Conservation (phyloP, 1,140 invertebrate species). For the Drosophila persimilis region DNA sequence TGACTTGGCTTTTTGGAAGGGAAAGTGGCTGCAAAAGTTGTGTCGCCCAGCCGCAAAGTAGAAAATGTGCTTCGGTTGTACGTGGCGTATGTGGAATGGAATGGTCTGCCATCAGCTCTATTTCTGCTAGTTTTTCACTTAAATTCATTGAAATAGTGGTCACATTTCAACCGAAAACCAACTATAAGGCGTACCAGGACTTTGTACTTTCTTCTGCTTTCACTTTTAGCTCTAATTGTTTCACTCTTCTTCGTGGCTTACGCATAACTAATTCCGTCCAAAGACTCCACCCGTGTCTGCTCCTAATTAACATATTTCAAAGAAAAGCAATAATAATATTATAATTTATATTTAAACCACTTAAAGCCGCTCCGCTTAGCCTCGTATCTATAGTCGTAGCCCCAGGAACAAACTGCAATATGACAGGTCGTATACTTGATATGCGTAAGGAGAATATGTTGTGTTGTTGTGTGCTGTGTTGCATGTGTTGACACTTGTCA, state of each 20-base stretch:
- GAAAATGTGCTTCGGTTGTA: conserved; percentile 24
- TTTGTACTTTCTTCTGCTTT: too few relatives aligned
- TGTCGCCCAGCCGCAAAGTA: conserved; percentile 32
- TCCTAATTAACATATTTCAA: too few relatives aligned
- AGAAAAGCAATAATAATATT: too few relatives aligned
- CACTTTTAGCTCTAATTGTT: too few relatives aligned
- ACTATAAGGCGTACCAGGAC: too few relatives aligned
- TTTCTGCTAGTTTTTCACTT: neutral
- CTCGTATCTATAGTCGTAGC: conserved; percentile 4
- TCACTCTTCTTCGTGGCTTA: too few relatives aligned
- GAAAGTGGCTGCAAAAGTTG: conserved; percentile 25
- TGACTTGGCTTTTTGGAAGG: conserved; percentile 14
- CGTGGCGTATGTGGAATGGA: conserved; percentile 40
- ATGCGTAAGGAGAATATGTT: conserved; percentile 4
- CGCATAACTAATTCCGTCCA: too few relatives aligned
- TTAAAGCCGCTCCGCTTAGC: too few relatives aligned
- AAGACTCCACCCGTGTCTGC: too few relatives aligned
- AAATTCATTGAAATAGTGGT: too few relatives aligned
- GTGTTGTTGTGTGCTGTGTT: conserved; percentile 1
- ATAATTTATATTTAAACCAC: too few relatives aligned
- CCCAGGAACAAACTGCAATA: conserved; percentile 15
- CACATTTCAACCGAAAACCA: too few relatives aligned
- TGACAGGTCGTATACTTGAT: conserved; percentile 12
- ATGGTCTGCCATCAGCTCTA: neutral
- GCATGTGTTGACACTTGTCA: conserved; percentile 44